Base-by-base conservation (phyloP, 2,797 vertebrate species). In the Triplophysa yarkandensis region DNA sequence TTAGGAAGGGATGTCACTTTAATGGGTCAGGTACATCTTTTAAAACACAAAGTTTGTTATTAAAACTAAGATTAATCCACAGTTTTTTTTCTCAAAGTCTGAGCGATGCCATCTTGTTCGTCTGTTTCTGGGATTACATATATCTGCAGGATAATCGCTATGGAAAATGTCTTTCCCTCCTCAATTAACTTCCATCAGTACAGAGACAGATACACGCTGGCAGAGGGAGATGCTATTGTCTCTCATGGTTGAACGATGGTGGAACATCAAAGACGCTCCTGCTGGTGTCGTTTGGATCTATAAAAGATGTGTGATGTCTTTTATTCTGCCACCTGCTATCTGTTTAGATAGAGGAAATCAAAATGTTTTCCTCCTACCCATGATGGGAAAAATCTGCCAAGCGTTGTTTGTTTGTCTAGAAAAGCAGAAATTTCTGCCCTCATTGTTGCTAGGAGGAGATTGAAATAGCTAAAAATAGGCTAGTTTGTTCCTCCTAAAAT, bases 301-400 rank as follows among this genome's bases (percentile, higher is more conserved):
- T 65, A 60, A 71, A 77, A 52, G 60, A 71, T 60, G 69, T 27
- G 36, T 60, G 54, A 75, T 75, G 63, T 68, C 65, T 78, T 78
- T 78, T 71, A 78, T 74, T 74, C 57, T n/a, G 28, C 70, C 61
- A 41, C 64, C 77, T 78, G 77, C 77, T 68, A 62, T 74, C 64
- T 74, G 65, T 72, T 62, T 68, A 78, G 58, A 78, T 73, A 46
- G 55, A 68, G 57, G 41, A 72, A 65, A 48, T 77, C 43, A 14
- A 63, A 64, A 65, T 66, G 25, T 77, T 71, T 77, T 71, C 60
- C 61, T 77, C 55, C 36, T 60, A 52, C 44, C 63, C 8, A 19
- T 74, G 43, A 75, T 60, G 73, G 64, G 64, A 44, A 52, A 60
- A 75, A 54, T 74, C 64, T 75, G 54, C 28, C 73, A 75, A 55